Percentiles rank a stretch among this genome's conserved stretches.
phyloP scores from a whole-genome alignment of 2,888 invertebrate species.

The Zeuzera pyrina region DNA sequence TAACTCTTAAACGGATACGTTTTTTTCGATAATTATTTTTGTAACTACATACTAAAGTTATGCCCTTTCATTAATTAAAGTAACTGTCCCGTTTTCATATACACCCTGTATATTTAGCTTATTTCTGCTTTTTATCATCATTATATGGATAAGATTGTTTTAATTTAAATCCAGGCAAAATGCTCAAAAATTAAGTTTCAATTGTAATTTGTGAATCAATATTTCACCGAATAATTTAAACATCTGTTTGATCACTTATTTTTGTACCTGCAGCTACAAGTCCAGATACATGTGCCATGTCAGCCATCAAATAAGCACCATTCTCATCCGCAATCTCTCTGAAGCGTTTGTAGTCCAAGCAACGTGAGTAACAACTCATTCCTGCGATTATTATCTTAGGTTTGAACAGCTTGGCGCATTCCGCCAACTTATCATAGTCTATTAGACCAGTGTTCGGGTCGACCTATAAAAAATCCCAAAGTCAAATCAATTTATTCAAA shows the following conservation, averaged over 20 bases:
- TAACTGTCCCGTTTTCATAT: no score
- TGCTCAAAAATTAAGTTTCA: no score
- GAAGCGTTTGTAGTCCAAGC: conserved; percentile 93
- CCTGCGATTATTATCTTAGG: conserved; percentile 96
- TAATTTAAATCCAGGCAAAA: no score
- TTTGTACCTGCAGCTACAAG: conserved; percentile 87
- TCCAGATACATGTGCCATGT: conserved; percentile 97
- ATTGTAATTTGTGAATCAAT: background rate
- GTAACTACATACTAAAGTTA: no score
- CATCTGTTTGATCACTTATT: no score
- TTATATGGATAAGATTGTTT: no score
- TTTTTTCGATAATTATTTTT: no score
- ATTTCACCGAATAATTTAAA: no score
- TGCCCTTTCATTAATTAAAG: no score
- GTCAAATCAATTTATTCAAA: conserved; percentile 1
- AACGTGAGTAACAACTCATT: conserved; percentile 93
- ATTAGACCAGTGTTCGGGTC: conserved; percentile 88
- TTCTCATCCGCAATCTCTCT: conserved; percentile 86
- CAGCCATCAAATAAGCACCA: conserved; percentile 90
- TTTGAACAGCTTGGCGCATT: conserved; percentile 88
- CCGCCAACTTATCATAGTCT: conserved; percentile 91
- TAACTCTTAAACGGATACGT: no score
- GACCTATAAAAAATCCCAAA: conserved; percentile 48
- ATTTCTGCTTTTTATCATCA: no score
- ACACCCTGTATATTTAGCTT: no score